Evolutionary conservation across 1,140 invertebrate genomes (phyloP), one percentile per base, ranked within the genome.

Genomic region (Apolygus lucorum): DNA sequence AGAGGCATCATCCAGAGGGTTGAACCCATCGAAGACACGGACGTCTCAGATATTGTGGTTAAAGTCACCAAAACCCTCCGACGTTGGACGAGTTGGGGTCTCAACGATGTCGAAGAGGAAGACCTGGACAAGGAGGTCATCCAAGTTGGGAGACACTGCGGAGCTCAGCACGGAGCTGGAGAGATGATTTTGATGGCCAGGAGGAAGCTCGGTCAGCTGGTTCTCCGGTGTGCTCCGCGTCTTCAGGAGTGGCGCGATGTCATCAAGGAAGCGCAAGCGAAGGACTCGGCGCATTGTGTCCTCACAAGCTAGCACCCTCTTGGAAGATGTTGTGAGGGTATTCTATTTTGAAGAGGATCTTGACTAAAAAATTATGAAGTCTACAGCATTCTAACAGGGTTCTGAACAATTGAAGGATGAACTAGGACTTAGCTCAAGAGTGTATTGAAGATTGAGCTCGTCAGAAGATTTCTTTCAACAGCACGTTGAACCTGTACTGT

Each of bases 151-250:
- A 80, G 84, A 13, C 81, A 83, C 65, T 92, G 90, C 76, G 87
- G 87, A 4, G 87, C 88, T 21, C 79, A 82, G 28, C 83, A 86
- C 27, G 90, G 90, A 4, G 79, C 82, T 4, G 90, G 90, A 0
- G 87, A 90, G 78, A 91, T 91, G 80, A 82, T 92, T 29, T 86
- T 92, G 77, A 89, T 91, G 83, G 90, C 89, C 14, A 81, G 87
- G 68, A 81, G 87, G 69, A 82, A 87, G 71, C 81, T 93, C 11
- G 89, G 88, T 1, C 82, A 87, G 34, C 79, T 88, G n/a, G 80
- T 84, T 1, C 77, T 92, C 21, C 82, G 84, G 0, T 92, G 91
- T 74, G 88, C 90, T 0, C 89, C 90, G 0, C 81, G 88, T 69
- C 76, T 87, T 2, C 82, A 86, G 34, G 83, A 89, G 54, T 92